These are phyloP conservation scores for Graphium colonna DNA, from an alignment of 2,888 invertebrate species.

Conservation along the genomic window DNA sequence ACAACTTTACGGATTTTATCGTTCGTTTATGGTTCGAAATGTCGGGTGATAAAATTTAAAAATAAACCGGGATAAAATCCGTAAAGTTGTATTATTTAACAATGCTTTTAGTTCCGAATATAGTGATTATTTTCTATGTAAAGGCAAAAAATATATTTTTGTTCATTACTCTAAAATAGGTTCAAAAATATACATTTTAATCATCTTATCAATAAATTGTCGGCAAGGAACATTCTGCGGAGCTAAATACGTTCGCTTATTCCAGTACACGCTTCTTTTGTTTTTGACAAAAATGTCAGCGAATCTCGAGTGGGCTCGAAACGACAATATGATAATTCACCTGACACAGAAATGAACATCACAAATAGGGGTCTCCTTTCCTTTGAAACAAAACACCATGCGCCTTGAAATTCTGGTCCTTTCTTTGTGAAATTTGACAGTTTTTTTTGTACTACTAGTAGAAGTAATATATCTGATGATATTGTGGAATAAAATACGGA, in stretches of 20 bases:
- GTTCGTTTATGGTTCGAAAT: too few relatives aligned
- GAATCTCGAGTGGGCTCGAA: slow-evolving; percentile 8
- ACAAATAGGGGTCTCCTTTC: not conserved
- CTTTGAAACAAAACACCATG: not conserved
- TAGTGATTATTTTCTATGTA: too few relatives aligned
- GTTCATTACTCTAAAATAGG: too few relatives aligned
- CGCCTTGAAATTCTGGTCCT: not conserved
- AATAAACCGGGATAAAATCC: too few relatives aligned
- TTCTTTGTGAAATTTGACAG: not conserved
- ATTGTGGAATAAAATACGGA: not conserved
- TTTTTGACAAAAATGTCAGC: not conserved
- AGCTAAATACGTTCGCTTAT: not conserved
- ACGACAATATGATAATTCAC: slow-evolving; percentile 14
- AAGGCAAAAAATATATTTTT: too few relatives aligned
- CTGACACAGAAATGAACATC: slow-evolving; percentile 8
- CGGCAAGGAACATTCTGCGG: too few relatives aligned
- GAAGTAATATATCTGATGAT: not conserved
- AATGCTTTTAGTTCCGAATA: too few relatives aligned
- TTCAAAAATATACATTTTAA: too few relatives aligned
- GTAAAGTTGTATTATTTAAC: too few relatives aligned
- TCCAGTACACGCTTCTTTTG: slow-evolving; percentile 3
- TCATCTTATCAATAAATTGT: too few relatives aligned
- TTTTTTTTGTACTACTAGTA: not conserved
- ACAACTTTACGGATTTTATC: too few relatives aligned
- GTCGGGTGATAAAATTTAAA: too few relatives aligned